These are phyloP conservation scores for Macrocentrus cingulum DNA, from an alignment of 1,140 invertebrate species.

Conservation along the genomic window DNA sequence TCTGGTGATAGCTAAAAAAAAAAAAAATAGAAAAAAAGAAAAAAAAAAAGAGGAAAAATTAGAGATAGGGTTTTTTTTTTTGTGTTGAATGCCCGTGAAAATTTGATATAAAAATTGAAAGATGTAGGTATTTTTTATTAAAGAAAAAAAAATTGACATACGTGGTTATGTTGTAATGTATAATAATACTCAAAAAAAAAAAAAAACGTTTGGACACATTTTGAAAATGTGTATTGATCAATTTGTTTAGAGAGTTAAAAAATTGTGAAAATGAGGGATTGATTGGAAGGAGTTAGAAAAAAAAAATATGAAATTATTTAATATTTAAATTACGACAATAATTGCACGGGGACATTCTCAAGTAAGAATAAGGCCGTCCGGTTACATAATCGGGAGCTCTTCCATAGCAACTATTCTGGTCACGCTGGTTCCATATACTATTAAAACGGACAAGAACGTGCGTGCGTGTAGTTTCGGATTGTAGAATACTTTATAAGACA, in stretches of 20 bases:
- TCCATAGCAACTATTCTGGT: conserved; percentile 61
- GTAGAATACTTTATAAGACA: too few relatives aligned
- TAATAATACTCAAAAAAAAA: too few relatives aligned
- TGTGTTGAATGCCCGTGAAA: background rate
- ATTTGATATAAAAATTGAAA: too few relatives aligned
- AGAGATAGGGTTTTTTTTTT: conserved; percentile 18
- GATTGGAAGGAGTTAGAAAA: background rate
- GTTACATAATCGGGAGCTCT: conserved; percentile 42
- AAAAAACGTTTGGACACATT: too few relatives aligned
- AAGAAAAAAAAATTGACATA: too few relatives aligned
- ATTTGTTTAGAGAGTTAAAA: too few relatives aligned
- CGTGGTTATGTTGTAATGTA: too few relatives aligned
- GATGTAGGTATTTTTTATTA: too few relatives aligned
- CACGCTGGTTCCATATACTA: conserved; percentile 61
- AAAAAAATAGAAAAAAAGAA: conserved; percentile 8
- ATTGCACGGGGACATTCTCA: conserved; percentile 44
- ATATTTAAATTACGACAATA: conserved; percentile 18
- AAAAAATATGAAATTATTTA: conserved; percentile 16
- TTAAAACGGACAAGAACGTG: conserved; percentile 53
- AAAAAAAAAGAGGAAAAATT: background rate
- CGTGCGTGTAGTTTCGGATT: conserved; percentile 52
- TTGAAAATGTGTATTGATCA: too few relatives aligned
- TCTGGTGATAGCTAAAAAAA: background rate
- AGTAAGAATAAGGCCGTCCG: conserved; percentile 51
- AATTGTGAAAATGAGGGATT: too few relatives aligned